Evolutionary conservation across 2,797 vertebrate species (phyloP).

Genomic region (Carcharodon carcharias): DNA sequence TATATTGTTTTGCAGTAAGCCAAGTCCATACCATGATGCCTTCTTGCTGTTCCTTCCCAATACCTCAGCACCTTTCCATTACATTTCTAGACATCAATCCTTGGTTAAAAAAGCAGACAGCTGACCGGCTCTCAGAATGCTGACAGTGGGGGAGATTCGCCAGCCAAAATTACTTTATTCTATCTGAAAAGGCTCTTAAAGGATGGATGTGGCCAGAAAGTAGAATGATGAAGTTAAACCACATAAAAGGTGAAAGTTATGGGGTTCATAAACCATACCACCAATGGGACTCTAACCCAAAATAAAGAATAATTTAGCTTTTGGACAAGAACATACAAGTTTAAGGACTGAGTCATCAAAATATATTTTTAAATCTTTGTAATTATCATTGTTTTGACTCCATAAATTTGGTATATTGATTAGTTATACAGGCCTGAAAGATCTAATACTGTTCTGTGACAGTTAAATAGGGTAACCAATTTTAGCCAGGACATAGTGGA

Average conservation of each 20-base stretch:
- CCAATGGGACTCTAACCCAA: neutral
- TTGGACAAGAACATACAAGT: neutral
- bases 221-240: neutral
- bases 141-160: neutral
- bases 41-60: neutral
- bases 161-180: neutral
- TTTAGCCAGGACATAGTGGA: too few species aligned
- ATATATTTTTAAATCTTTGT: neutral
- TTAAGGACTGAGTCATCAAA: neutral
- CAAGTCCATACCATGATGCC: neutral
- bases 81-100: neutral
- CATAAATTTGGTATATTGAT: neutral
- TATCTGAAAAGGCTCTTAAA: neutral
- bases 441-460: neutral
- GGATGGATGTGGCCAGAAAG: neutral
- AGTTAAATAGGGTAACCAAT: neutral
- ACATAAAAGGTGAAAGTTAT: neutral
- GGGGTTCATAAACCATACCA: neutral
- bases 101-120: neutral
- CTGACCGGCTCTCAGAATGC: neutral
- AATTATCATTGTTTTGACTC: neutral
- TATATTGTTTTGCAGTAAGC: neutral
- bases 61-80: too few species aligned
- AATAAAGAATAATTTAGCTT: neutral
- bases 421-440: neutral